phyloP scores from a whole-genome alignment of 2,888 invertebrate species.

The Drosophila aldrichi region DNA sequence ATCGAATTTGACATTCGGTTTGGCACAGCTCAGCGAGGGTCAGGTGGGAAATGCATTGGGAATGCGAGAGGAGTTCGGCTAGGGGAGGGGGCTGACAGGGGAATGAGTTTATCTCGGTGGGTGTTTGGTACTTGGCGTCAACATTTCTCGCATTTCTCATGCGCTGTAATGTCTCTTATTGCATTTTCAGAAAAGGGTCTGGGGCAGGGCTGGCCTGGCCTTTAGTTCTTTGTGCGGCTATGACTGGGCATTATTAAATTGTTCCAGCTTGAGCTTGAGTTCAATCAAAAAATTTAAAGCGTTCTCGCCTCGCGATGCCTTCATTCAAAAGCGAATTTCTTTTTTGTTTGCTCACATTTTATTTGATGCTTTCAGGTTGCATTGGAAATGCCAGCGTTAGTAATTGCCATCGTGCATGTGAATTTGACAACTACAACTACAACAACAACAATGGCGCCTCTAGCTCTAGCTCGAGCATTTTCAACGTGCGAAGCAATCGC shows the following conservation, averaged over 20 bases:
- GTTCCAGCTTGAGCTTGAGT: constrained; percentile 25
- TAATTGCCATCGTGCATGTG: constrained; percentile 83
- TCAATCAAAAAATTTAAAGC: constrained; percentile 9
- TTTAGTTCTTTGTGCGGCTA: constrained; percentile 11
- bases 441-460: constrained; percentile 18
- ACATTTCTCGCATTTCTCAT: constrained; percentile 51
- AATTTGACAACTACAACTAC: constrained; percentile 68
- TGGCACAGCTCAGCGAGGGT: constrained; percentile 5
- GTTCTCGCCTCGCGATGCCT: background rate
- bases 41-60: constrained; percentile 56
- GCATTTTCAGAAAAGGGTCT: constrained; percentile 38
- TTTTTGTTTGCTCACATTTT: no score
- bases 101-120: background rate
- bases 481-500: constrained; percentile 59
- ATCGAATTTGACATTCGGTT: constrained; percentile 52
- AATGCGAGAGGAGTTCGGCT: constrained; percentile 28
- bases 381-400: constrained; percentile 74
- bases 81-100: no score
- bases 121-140: constrained; percentile 27
- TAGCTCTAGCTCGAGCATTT: constrained; percentile 43
- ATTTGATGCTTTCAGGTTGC: constrained; percentile 70
- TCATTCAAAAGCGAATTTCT: background rate
- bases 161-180: constrained; percentile 55
- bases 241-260: constrained; percentile 46
- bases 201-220: background rate